A percentile compares a stretch with the other conserved stretches of the same genome.
These are phyloP conservation scores for Lineus longissimus DNA, from an alignment of 1,140 invertebrate species.

Conservation along the genomic window DNA sequence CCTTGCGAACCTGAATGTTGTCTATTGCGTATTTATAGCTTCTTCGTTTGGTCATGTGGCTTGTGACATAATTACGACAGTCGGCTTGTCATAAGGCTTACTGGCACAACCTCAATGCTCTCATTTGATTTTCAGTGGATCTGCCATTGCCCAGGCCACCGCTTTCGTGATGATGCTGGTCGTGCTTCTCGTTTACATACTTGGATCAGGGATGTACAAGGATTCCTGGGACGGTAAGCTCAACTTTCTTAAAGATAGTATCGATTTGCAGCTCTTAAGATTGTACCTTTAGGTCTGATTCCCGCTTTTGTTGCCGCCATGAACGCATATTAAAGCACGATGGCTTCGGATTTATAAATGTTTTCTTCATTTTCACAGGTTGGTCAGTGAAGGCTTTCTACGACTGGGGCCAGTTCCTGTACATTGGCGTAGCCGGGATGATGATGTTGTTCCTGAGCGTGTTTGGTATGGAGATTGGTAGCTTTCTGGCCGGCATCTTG, in stretches of 20 bases:
- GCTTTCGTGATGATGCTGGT: conserved; percentile 6
- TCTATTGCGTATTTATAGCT: too few relatives aligned
- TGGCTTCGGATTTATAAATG: too few relatives aligned
- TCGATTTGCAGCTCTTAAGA: too few relatives aligned
- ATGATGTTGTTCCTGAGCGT: conserved; percentile 19
- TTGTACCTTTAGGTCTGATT: background rate
- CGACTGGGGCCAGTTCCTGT: conserved; percentile 15
- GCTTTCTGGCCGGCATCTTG: conserved; percentile 9
- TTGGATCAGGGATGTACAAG: conserved; percentile 3
- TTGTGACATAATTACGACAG: too few relatives aligned
- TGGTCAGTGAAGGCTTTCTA: conserved; percentile 10
- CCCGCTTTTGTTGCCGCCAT: too few relatives aligned
- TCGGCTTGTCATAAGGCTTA: too few relatives aligned
- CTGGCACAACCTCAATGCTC: background rate
- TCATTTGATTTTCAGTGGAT: conserved; percentile 14
- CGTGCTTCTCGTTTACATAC: conserved; percentile 10
- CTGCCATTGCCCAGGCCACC: conserved; percentile 8
- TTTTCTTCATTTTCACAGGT: conserved; percentile 3
- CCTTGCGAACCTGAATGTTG: too few relatives aligned
- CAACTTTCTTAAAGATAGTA: too few relatives aligned
- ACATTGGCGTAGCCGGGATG: conserved; percentile 13
- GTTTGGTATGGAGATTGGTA: conserved; percentile 18
- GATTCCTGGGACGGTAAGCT: conserved; percentile 16
- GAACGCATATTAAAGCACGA: too few relatives aligned
- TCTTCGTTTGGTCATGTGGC: too few relatives aligned